Evolutionary conservation across 2,888 invertebrate species (phyloP), one percentile per base, ranked within the genome.

Genomic region (Leptarthrus brevirostris): DNA sequence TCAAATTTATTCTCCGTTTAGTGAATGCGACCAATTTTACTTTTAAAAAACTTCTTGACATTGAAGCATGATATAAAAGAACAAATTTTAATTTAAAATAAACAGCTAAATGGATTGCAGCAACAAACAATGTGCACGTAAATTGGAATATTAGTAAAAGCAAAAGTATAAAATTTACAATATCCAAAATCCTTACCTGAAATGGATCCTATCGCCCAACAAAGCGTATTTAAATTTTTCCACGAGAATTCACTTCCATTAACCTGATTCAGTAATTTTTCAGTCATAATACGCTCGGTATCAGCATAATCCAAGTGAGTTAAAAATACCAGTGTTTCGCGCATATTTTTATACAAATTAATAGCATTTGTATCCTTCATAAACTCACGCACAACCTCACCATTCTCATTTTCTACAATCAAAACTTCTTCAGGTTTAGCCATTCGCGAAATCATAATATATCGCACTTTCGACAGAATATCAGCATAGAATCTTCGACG

Each of bases 341-440:
- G 90, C 99, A 99, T 99, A 84, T 97, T 99, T 86, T 98, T 98
- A 86, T 99, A 99, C 83, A 99, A 88, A 87, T 97, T 98, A 80
- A 99, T 99, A 40, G 98, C 95, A 87, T 99, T 99, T 40, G 99
- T 99, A 86, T 99, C 99, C 86, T 98, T 99, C 96, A 99, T 98
- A 84, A 99, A 98, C 85, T 99, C 99, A 77, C 99, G 88, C 8
- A 99, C 98, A 75, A 99, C 97, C 87, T 99, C 98, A 47, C 98
- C 98, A 86, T 99, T 98, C 84, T 99, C 99, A 87, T 99, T 99
- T 86, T 99, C 99, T 47, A 99, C 98, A 54, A 99, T 97, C 76
- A 99, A 88, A 36, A 99, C 99, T 87, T 99, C 99, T 86, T 99
- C 99, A 0, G 99, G 99, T 85, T 98, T 98, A 16, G 98, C 99